Evolutionary conservation across 2,113 vertebrate genomes (phyloP), one percentile per base, ranked within the genome.

Genomic region (Eclectus roratus): DNA sequence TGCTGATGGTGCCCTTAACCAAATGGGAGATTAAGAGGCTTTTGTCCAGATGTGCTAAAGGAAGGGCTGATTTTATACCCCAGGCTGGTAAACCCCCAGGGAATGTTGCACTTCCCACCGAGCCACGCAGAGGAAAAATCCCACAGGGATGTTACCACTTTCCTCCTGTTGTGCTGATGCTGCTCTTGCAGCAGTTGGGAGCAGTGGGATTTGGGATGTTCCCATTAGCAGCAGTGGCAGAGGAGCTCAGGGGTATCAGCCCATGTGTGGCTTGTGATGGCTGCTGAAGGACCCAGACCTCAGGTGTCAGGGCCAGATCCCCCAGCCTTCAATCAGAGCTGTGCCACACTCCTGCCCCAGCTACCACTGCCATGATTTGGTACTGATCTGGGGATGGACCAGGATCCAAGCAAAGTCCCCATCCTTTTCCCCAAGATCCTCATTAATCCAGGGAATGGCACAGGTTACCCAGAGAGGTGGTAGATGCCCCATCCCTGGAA

Each of bases 221-320:
- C 58, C 58, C 2, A 1, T 44, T 47, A 1, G 1, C 10, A 17
- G 80, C 61, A 31, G 39, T 35, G 28, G 43, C 56, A 21, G 24
- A 28, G 31, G 37, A 41, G 39, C 55, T 13, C 15, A 7, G 29
- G 35, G n/a, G 43, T 41, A 10, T 35, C 15, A 13, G 13, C 14
- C 23, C 7, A 4, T 10, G 5, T 1, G 0, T 16, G 35, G 10
- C 8, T 41, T 4, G 13, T 13, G 31, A 13, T 17, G 29, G n/a
- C 80, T 8, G 11, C 1, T 3, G 64, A 41, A 66, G 71, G 73
- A n/a, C 43, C 17, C n/a, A 3, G 16, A 23, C 2, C 35, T 50
- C 27, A 9, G 31, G 28, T 13, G 13, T 15, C 24, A 5, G 31
- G 19, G 33, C 13, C 50, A 61, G 63, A 46, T 16, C 31, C 37